Evolutionary conservation across 2,797 vertebrate genomes (phyloP).

Genomic region (Psittacula echo): DNA sequence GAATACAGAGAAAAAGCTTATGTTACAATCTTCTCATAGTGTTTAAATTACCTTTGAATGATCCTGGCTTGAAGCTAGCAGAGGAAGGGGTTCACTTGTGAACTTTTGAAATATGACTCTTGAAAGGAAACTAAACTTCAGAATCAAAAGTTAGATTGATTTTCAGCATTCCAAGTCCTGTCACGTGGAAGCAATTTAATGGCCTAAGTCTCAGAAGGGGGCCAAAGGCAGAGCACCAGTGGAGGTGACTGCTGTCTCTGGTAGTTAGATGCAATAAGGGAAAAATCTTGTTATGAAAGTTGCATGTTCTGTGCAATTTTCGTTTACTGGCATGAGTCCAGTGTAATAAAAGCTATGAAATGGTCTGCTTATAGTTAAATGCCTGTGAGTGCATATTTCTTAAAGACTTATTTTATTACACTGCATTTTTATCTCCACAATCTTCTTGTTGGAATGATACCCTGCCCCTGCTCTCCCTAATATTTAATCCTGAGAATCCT

Average conservation of each 20-base stretch:
- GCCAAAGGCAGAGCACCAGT: background rate
- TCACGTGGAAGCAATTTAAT: slow-evolving; percentile 52
- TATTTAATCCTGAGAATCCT: background rate
- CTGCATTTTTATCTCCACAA: background rate
- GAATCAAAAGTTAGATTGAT: background rate
- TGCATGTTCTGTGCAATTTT: background rate
- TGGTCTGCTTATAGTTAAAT: slow-evolving; percentile 2
- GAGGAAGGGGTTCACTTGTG: background rate
- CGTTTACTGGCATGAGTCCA: background rate
- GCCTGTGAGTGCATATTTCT: background rate
- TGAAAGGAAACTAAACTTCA: slow-evolving; percentile 19
- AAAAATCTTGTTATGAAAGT: background rate
- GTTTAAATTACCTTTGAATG: background rate
- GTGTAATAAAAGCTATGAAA: background rate
- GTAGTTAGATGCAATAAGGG: background rate
- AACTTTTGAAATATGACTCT: slow-evolving; percentile 24
- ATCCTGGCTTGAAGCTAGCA: background rate
- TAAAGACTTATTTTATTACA: background rate
- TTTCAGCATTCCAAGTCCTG: slow-evolving; percentile 7
- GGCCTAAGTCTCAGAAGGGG: background rate
- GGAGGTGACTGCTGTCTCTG: background rate
- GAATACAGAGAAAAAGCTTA: background rate
- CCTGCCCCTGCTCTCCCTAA: background rate
- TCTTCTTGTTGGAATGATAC: background rate
- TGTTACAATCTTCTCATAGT: background rate